Evolutionary conservation across 2,888 invertebrate species (phyloP), one percentile per base, ranked within the genome.

Genomic region (Thecocarcelia acutangulata): DNA sequence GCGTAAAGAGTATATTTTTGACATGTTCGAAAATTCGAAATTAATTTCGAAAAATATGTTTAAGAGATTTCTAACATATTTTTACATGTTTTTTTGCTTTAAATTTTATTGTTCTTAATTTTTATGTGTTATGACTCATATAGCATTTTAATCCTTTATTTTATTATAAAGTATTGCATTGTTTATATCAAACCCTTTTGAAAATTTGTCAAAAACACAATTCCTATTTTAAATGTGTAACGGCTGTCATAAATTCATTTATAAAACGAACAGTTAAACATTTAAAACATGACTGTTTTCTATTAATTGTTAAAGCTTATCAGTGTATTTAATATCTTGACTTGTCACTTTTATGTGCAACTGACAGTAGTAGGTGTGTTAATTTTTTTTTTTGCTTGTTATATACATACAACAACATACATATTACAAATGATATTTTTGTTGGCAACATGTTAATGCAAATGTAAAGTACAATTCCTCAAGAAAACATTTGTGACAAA

Each of bases 291-390:
- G 78, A 75, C 42, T 82, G 78, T 82, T 33, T 78, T 82, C 70
- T 44, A 78, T 82, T 82, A 82, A 82, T 82, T 78, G 82, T 68
- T 78, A 54, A 64, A 70, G 66, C 74, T 82, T 82, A 82, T 82
- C 82, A 82, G 42, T 70, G 54, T 28, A 74, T 82, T 82, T 70
- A 75, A 82, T 78, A 78, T 82, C 82, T 82, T 59, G 74, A 75
- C 48, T 76, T 82, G 78, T 82, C 78, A 82, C 59, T 66, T 66
- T 70, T 73, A 44, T 56, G 3, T 73, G 73, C 52, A 82, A 66
- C 74, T 82, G 82, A 66, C 82, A 78, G 82, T 78, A 66, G 82
- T 82, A 82, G 82, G 82, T 82, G 82, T 78, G 78, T 74, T n/a
- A 52, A 42, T 6, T 72, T 63, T 48, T 56, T 56, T 15, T 78